Base-by-base conservation (phyloP, 2,797 vertebrate species). In the Hippoglossus hippoglossus region DNA sequence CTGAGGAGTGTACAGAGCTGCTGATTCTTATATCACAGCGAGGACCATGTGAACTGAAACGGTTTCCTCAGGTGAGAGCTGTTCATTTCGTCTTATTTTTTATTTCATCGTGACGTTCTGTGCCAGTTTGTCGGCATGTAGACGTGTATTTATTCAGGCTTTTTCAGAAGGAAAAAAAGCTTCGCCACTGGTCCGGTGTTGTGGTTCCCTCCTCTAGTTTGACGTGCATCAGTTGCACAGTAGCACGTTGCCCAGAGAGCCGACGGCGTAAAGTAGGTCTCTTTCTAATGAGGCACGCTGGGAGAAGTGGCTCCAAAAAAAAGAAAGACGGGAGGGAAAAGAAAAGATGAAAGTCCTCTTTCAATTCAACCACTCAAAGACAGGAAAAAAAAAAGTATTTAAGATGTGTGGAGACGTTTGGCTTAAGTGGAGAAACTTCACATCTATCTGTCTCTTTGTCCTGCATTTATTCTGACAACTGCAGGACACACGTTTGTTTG, bases 81-180 rank as follows among this genome's bases (percentile, higher is more conserved):
- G 64, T 39, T 77, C 47, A 4, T 25, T 16, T 59, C 10, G 2
- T 54, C 3, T 7, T 65, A 44, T 46, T 79, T 55, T 63, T 44
- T 10, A 41, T 64, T 73, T 80, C 58, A 63, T 44, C 18, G 25
- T 22, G n/a, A 75, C 63, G 63, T 31, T 3, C 9, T 5, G 55
- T 56, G 73, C 61, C 56, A 64, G 67, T 72, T 73, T 63, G 39
- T 53, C 11, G 72, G 50, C 2, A 22, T 24, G 31, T 31, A 31
- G 28, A 34, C 28, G 10, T 53, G 83, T 83, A 87, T 85, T 86
- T 83, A 86, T 88, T 88, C 59, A 31, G 71, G 75, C 63, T 81
- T 84, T 83, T 16, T 19, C 18, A 6, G 44, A 19, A 16, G 28
- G 28, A 79, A 59, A 22, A 46, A 39, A 52, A 77, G 58, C 51